These are phyloP conservation scores for Trinectes maculatus DNA, from an alignment of 2,113 vertebrate genomes.

Conservation along the genomic window DNA sequence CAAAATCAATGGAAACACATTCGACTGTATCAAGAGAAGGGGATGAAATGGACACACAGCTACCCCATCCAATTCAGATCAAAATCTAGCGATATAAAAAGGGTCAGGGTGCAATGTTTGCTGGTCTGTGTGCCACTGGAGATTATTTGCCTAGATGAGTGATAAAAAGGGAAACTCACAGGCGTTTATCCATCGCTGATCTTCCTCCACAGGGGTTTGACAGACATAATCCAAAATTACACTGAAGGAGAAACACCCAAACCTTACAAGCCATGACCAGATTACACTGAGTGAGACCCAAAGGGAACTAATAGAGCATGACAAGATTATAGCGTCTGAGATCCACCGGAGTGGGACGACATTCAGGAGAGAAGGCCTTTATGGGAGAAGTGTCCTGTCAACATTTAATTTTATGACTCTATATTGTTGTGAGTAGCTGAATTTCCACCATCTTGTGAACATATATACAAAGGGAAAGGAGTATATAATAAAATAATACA, in stretches of 20 bases:
- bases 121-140: slow-evolving; percentile 4
- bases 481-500: too few species aligned
- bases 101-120: background rate
- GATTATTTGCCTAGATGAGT: slow-evolving; percentile 49
- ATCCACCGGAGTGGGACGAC: slow-evolving; percentile 33
- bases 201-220: slow-evolving; percentile 63
- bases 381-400: background rate
- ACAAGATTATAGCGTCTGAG: slow-evolving; percentile 58
- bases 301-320: slow-evolving; percentile 67
- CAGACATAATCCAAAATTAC: slow-evolving; percentile 77
- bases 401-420: too few species aligned
- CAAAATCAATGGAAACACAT: slow-evolving; percentile 43
- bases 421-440: too few species aligned
- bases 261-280: slow-evolving; percentile 68
- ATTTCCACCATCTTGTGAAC: too few species aligned
- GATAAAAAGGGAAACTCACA: slow-evolving; percentile 57
- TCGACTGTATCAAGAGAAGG: slow-evolving; percentile 12
- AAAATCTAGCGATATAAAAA: background rate
- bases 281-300: slow-evolving; percentile 71
- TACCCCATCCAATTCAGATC: slow-evolving; percentile 8
- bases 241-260: slow-evolving; percentile 59
- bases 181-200: slow-evolving; percentile 62
- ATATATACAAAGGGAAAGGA: too few species aligned
- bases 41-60: slow-evolving; percentile 33
- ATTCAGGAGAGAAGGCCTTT: background rate